Conservation (phyloP, 2,113 vertebrate genomes). For the Hippocampus zosterae region DNA sequence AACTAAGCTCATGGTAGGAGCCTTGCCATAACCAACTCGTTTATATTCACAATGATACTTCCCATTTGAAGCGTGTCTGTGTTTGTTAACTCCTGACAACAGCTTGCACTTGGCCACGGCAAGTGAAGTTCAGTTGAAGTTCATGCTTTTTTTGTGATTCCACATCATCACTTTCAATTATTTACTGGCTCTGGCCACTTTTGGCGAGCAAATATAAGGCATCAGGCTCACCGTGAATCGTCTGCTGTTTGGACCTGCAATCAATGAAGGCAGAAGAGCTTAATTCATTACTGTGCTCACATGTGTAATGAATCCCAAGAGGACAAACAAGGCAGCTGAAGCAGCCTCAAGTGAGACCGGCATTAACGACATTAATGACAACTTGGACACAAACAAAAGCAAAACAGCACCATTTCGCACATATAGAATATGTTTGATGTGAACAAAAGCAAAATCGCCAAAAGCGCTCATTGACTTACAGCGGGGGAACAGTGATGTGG, state of each 20-base stretch:
- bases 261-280: neutral
- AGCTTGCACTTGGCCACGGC: neutral
- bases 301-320: neutral
- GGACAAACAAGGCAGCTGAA: neutral
- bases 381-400: neutral
- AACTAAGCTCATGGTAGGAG: neutral
- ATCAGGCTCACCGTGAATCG: neutral
- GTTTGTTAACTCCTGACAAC: neutral
- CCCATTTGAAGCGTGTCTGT: neutral
- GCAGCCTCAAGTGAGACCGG: neutral
- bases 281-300: neutral
- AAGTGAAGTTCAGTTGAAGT: neutral
- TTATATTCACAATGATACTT: neutral
- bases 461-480: neutral
- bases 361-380: neutral
- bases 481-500: neutral
- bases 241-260: neutral
- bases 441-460: constrained; percentile 7
- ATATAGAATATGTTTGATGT: neutral
- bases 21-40: neutral
- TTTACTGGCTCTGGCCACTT: neutral
- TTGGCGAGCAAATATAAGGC: neutral
- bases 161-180: neutral
- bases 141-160: neutral
- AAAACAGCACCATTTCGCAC: constrained; percentile 2